These are phyloP conservation scores for Pachypanchax playfairii DNA, from an alignment of 2,113 vertebrate genomes.

Conservation along the genomic window DNA sequence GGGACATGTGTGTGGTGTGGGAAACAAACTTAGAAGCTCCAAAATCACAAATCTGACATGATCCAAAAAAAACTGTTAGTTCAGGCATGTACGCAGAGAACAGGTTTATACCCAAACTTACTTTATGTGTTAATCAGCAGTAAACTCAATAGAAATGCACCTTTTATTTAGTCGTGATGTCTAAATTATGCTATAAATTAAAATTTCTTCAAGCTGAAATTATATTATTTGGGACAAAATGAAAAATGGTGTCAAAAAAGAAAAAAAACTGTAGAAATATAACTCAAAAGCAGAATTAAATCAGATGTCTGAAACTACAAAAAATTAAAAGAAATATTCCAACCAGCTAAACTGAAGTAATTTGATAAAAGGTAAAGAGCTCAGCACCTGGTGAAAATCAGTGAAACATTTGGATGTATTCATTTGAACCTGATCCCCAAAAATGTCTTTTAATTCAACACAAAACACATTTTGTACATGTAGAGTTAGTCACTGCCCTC, in stretches of 20 bases:
- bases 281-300: background rate
- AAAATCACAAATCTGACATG: slow-evolving; percentile 93
- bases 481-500: slow-evolving; percentile 57
- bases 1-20: slow-evolving; percentile 98
- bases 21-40: slow-evolving; percentile 96
- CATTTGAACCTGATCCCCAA: too few species aligned
- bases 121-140: background rate
- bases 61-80: background rate
- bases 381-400: too few species aligned
- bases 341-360: too few species aligned
- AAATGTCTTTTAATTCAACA: too few species aligned
- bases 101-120: too few species aligned
- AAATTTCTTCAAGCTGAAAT: background rate
- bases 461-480: background rate
- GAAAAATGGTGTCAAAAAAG: background rate
- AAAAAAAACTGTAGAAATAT: background rate
- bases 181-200: too few species aligned
- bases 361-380: too few species aligned
- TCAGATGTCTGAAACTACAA: too few species aligned
- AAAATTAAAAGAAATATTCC: too few species aligned
- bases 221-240: slow-evolving; percentile 1
- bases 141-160: background rate
- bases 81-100: background rate
- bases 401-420: too few species aligned
- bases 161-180: too few species aligned